phyloP scores from a whole-genome alignment of 2,888 invertebrate genomes.

The Salticus scenicus region DNA sequence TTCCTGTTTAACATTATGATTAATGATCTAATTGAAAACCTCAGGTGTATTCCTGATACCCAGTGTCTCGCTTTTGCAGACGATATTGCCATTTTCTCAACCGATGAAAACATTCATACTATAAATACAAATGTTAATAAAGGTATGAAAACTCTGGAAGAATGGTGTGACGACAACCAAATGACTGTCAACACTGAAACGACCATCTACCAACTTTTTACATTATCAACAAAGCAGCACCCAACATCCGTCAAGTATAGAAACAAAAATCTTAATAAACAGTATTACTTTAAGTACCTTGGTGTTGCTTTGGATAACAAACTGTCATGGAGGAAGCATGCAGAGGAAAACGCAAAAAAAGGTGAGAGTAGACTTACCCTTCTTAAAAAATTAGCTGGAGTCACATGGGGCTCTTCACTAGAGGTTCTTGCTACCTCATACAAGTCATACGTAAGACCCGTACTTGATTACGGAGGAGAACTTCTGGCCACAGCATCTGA shows the following conservation, averaged over 20 bases:
- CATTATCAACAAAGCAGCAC: not conserved
- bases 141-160: too few relatives aligned
- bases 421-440: not conserved
- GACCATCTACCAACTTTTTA: not conserved
- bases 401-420: not conserved
- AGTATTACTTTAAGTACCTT: not conserved
- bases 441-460: not conserved
- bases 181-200: not conserved
- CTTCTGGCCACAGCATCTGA: not conserved
- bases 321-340: not conserved
- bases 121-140: too few relatives aligned
- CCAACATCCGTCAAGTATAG: not conserved
- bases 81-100: not conserved
- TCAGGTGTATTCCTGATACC: not conserved
- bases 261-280: not conserved
- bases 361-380: not conserved
- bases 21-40: not conserved
- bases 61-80: constrained; percentile 7
- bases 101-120: too few relatives aligned
- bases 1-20: constrained; percentile 27
- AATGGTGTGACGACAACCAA: not conserved
- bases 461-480: not conserved
- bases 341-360: not conserved
- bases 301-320: not conserved
- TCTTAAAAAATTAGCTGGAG: too few relatives aligned